Conservation (phyloP, 2,113 vertebrate genomes). For the Hylia prasina region DNA sequence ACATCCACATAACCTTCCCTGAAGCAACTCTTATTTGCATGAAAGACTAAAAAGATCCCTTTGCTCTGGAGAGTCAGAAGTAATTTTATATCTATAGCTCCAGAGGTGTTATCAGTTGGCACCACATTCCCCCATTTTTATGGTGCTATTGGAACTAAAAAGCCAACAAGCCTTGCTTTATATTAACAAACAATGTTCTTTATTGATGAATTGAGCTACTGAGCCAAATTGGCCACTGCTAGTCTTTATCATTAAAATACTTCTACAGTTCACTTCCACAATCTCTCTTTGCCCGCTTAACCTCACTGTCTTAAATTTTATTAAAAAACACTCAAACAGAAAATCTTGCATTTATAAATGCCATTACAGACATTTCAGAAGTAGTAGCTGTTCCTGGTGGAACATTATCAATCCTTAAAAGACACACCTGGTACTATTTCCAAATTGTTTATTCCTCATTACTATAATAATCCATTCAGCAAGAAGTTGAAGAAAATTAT, state of each 20-base stretch:
- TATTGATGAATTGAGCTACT: neutral
- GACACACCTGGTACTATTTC: neutral
- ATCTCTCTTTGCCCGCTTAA: neutral
- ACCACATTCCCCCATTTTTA: neutral
- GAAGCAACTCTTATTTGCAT: neutral
- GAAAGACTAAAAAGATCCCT: neutral
- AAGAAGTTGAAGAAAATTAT: neutral
- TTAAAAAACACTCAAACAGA: neutral
- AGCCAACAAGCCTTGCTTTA: constrained; percentile 16
- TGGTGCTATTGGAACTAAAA: neutral
- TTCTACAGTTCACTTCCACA: neutral
- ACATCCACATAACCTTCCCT: neutral
- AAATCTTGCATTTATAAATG: neutral
- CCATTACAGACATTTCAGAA: neutral
- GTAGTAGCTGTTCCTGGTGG: neutral
- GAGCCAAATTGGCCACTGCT: neutral
- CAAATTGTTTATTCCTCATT: neutral
- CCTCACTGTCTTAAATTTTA: neutral
- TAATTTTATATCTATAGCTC: neutral
- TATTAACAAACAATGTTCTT: neutral
- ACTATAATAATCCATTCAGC: neutral
- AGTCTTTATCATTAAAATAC: neutral
- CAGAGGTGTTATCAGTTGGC: neutral
- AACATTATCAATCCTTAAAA: neutral
- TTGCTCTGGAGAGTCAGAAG: neutral